Evolutionary conservation across 1,140 invertebrate species (phyloP).

Genomic region (Helicoverpa zea): DNA sequence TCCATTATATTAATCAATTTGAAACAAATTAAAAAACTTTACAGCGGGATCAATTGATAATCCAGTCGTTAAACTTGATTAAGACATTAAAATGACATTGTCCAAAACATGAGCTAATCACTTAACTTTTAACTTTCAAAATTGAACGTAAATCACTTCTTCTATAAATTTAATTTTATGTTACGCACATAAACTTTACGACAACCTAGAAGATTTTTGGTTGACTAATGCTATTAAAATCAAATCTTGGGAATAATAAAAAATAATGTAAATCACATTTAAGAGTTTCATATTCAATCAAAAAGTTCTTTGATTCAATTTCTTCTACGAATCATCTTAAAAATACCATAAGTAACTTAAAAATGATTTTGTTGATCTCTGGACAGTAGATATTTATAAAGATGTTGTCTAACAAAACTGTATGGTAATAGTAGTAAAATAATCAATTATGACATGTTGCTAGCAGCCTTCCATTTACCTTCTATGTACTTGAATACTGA

Average conservation of each 20-base stretch:
- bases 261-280: neutral
- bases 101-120: slow-evolving; percentile 30
- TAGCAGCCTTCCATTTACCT: too few relatives aligned
- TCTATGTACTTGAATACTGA: too few relatives aligned
- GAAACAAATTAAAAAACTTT: slow-evolving; percentile 16
- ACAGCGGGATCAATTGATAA: slow-evolving; percentile 17
- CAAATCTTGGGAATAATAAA: neutral
- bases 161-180: slow-evolving; percentile 26
- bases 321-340: too few relatives aligned
- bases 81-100: slow-evolving; percentile 37
- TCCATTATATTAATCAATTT: slow-evolving; percentile 6
- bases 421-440: too few relatives aligned
- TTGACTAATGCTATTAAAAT: slow-evolving; percentile 6
- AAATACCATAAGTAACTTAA: too few relatives aligned
- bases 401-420: too few relatives aligned
- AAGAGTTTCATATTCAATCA: neutral
- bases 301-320: neutral
- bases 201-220: neutral
- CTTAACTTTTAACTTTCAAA: slow-evolving; percentile 6
- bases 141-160: slow-evolving; percentile 31
- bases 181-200: slow-evolving; percentile 18
- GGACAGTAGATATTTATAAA: too few relatives aligned
- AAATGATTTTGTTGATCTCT: too few relatives aligned
- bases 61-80: slow-evolving; percentile 20
- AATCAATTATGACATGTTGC: too few relatives aligned